A percentile compares a stretch with the other conserved stretches of the same genome.
Evolutionary conservation across 2,888 invertebrate species (phyloP).

Genomic region (Tetragonisca angustula): DNA sequence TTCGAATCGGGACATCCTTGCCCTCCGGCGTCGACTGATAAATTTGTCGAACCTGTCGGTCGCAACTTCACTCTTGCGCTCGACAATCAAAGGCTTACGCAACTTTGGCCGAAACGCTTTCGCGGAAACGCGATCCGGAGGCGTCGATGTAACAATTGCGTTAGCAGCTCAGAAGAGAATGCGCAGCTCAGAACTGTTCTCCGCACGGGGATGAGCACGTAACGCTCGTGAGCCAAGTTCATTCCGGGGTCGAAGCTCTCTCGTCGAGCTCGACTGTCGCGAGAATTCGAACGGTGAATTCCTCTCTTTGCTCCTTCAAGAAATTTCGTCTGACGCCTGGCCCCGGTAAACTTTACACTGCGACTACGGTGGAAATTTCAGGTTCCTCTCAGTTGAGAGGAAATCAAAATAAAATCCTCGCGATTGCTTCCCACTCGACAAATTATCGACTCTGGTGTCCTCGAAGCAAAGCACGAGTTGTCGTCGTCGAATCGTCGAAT

Average conservation of each 20-base stretch:
- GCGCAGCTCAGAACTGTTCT: slow-evolving; percentile 2
- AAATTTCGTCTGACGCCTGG: not conserved
- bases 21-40: slow-evolving; percentile 22
- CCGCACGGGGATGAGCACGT: no score
- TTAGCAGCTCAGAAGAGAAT: slow-evolving; percentile 9
- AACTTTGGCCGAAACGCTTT: slow-evolving; percentile 27
- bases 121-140: slow-evolving; percentile 9
- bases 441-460: not conserved
- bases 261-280: no score
- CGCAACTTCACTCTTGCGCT: slow-evolving; percentile 31
- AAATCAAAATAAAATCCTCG: not conserved
- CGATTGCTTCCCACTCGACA: not conserved
- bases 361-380: no score
- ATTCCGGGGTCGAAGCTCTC: no score
- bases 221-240: not conserved
- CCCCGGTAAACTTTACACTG: no score
- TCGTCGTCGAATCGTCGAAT: not conserved
- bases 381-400: no score
- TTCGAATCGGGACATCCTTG: not conserved
- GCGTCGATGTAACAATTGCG: slow-evolving; percentile 25
- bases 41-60: slow-evolving; percentile 41
- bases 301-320: not conserved
- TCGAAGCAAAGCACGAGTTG: not conserved
- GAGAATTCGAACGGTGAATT: slow-evolving; percentile 7
- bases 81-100: slow-evolving; percentile 2